Base-by-base conservation (phyloP, 2,797 vertebrate species). In the Eupleurogrammus muticus region DNA sequence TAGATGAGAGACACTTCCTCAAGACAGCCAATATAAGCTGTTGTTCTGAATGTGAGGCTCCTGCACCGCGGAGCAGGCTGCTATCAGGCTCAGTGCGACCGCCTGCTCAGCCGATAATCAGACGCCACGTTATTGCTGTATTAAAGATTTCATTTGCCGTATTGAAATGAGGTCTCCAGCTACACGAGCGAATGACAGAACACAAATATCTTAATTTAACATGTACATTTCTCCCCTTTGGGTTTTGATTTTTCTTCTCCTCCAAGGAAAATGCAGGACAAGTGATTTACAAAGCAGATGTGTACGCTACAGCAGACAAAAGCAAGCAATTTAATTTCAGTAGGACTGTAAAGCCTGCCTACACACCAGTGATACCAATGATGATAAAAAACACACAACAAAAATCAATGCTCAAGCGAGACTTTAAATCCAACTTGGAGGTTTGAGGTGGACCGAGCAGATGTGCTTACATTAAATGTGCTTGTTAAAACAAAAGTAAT, bases 401-500 rank as follows among this genome's bases (percentile, higher is more conserved):
- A 52, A 13, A 38, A 47, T 36, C 36, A 24, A 62, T 20, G 14
- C 17, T 38, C n/a, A 55, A 48, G 13, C 1, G 24, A 55, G 58
- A 62, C 23, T 32, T 53, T n/a, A 19, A 11, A 42, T 4, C 34
- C 50, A 54, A 44, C 50, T 21, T 20, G 12, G 17, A 20, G 49
- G 40, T 7, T 54, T 54, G 12, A 65, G 49, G 36, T 52, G 34
- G 35, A 50, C 19, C 36, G 35, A 24, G 4, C 16, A 38, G 17
- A 21, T 36, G 53, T 20, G 32, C 10, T 34, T 17, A 12, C 14
- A 19, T 53, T 53, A 19, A 42, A 9, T 12, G 38, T 12, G 9
- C 16, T 60, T 34, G n/a, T 47, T 21, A 35, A 47, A 34, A 34
- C 60, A 53, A 69, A 76, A 42, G n/a, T 47, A 62, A 62, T 5